These are phyloP conservation scores for Chamaetylas fuelleborni DNA, from an alignment of 2,113 vertebrate species.

Conservation along the genomic window DNA sequence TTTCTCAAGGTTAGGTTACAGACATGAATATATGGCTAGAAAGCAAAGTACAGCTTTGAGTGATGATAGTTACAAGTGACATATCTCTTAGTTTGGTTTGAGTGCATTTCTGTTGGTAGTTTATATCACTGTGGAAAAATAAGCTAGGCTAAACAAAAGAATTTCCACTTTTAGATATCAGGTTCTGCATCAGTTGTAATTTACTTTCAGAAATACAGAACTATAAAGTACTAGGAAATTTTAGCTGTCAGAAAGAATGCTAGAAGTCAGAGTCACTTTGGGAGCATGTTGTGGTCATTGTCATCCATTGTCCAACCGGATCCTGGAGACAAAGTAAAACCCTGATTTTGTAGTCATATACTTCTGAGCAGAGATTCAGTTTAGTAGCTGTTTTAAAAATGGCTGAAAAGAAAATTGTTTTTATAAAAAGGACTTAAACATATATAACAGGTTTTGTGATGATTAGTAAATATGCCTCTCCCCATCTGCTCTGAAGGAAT, in stretches of 20 bases:
- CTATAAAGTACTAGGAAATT: neutral
- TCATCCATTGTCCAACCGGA: neutral
- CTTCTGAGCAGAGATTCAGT: neutral
- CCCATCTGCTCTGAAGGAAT: constrained; percentile 37
- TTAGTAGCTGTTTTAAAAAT: neutral
- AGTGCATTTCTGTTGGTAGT: neutral
- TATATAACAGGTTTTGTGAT: neutral
- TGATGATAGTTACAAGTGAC: neutral
- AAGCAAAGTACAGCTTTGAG: neutral
- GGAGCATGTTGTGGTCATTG: neutral
- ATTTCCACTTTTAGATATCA: neutral
- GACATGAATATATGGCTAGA: neutral
- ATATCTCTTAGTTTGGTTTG: neutral
- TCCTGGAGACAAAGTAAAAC: neutral
- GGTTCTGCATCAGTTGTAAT: neutral
- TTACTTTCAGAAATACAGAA: neutral
- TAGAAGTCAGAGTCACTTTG: neutral
- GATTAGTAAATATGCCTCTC: neutral
- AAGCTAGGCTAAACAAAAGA: neutral
- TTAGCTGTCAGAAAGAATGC: neutral
- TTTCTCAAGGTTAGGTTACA: neutral
- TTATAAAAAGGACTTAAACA: neutral
- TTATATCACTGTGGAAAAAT: neutral
- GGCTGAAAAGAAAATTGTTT: neutral
- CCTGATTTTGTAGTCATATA: neutral